phyloP scores from a whole-genome alignment of 1,140 invertebrate genomes.

The Neodiprion virginianus region DNA sequence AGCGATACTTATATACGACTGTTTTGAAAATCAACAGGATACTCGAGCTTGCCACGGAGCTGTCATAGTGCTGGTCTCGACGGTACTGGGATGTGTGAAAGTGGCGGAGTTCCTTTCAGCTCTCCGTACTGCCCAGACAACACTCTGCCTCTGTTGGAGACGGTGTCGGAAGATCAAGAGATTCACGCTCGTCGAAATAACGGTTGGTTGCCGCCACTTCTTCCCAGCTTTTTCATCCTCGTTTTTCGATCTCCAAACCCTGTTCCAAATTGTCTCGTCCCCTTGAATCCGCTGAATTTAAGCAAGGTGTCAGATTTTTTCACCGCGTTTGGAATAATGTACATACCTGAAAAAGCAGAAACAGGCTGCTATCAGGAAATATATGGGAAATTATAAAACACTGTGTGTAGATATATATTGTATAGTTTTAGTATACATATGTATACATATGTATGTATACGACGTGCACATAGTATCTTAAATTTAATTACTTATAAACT shows the following conservation, averaged over 20 bases:
- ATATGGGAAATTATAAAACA: too few species aligned
- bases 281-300: not conserved
- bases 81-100: conserved; percentile 65
- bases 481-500: too few species aligned
- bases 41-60: conserved; percentile 82
- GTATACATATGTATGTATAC: too few species aligned
- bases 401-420: too few species aligned
- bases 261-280: not conserved
- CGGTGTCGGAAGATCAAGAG: conserved; percentile 70
- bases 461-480: too few species aligned
- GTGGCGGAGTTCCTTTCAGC: conserved; percentile 52
- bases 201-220: conserved; percentile 44
- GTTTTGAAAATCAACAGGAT: conserved; percentile 63
- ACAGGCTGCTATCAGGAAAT: not conserved
- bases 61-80: conserved; percentile 68
- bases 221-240: conserved; percentile 1
- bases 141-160: conserved; percentile 65
- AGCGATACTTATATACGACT: conserved; percentile 1
- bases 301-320: too few species aligned
- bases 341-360: not conserved
- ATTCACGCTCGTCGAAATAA: conserved; percentile 58
- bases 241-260: conserved; percentile 21
- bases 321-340: too few species aligned
- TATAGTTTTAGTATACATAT: too few species aligned
- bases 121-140: conserved; percentile 65